Base-by-base conservation (phyloP, 2,113 vertebrate species). In the Raja brachyura region DNA sequence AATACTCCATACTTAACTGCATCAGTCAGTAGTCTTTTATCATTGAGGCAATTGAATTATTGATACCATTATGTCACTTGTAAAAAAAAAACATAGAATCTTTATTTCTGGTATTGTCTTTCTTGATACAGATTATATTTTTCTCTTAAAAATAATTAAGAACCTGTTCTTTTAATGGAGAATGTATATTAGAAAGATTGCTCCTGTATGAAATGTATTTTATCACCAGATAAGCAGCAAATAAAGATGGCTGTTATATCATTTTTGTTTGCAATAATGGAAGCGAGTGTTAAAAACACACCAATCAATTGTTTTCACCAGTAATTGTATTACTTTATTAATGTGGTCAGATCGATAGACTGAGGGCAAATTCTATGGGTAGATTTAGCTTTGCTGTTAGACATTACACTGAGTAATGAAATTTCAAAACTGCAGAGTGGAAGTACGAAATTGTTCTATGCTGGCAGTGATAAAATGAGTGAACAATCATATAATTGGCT, bases 71-170 rank as follows among this genome's bases (percentile, higher is more conserved):
- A 74, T 10, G 68, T 68, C 90, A 74, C 66, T 92, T 92, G 90
- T 54, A 73, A 73, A 92, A 92, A 92, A 92, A 73, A 68, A 92
- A 92, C 66, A 92, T 92, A 92, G 90, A 92, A 73, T 92, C 90
- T 92, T 92, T 92, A 73, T 92, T 92, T 92, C 90, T 92, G 66
- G 90, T 92, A 92, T 73, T 73, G 90, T 92, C 90, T 92, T 73
- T 92, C 88, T 92, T 74, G 90, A 73, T 92, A 92, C 90, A 92
- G 90, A 92, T 92, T 92, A 92, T 92, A 92, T 92, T 92, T 92
- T 92, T 92, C 66, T 92, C 68, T 92, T 70, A 92, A 92, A 92
- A 86, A 90, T 68, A 63, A 68, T 92, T 92, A 92, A 92, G 48
- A 54, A 18, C 10, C 90, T 92, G 90, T 92, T 92, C 90, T 92